Conservation (phyloP, 2,888 invertebrate genomes). For the Papilio protenor region DNA sequence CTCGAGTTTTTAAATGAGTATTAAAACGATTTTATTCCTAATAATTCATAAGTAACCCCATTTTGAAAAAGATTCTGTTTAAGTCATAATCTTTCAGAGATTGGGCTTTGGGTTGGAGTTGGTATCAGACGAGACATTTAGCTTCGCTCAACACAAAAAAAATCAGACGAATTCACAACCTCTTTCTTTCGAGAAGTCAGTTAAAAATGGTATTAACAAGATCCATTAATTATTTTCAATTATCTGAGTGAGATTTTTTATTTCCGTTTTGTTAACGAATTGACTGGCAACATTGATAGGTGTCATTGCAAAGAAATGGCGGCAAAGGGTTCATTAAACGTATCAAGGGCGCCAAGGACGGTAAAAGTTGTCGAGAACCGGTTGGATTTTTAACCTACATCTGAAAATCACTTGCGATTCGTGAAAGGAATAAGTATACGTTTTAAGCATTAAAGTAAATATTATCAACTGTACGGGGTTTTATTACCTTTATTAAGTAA, state of each 20-base stretch:
- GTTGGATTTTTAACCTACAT: constrained; percentile 55
- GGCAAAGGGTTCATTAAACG: constrained; percentile 47
- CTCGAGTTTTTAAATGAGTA: background rate
- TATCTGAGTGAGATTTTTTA: too few species aligned
- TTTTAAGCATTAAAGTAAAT: constrained; percentile 16
- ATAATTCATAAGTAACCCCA: too few species aligned
- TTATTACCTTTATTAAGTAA: constrained; percentile 33
- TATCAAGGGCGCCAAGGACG: constrained; percentile 59
- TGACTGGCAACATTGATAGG: constrained; percentile 18
- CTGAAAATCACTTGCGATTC: constrained; percentile 13
- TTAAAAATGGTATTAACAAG: too few species aligned
- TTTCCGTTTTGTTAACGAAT: background rate
- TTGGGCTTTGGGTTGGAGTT: too few species aligned
- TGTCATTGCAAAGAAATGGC: constrained; percentile 16
- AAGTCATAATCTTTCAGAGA: too few species aligned
- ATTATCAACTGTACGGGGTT: background rate
- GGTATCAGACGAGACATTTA: too few species aligned
- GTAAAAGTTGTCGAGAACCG: constrained; percentile 61
- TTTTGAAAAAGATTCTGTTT: too few species aligned
- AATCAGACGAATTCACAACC: too few species aligned
- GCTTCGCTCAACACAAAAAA: too few species aligned
- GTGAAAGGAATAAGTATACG: constrained; percentile 29
- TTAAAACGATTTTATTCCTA: background rate
- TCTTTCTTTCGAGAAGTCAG: too few species aligned
- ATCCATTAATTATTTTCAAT: too few species aligned